Percentiles rank a stretch among this genome's conserved stretches.
These are phyloP conservation scores for Ernsta delagoae DNA, from an alignment of 2,888 invertebrate species.

Conservation along the genomic window DNA sequence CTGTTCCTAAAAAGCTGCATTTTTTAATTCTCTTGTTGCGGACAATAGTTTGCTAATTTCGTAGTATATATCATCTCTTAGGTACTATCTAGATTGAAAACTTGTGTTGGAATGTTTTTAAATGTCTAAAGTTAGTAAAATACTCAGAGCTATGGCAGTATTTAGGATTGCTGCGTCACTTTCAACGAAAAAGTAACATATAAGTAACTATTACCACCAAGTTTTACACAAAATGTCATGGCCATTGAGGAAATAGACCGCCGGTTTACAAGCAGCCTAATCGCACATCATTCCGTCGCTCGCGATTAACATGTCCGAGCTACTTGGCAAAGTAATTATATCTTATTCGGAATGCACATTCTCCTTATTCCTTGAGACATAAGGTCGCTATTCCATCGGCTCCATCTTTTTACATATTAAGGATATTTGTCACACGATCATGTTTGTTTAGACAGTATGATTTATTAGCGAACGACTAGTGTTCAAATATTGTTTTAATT, in stretches of 20 bases:
- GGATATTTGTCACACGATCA: constrained; percentile 33
- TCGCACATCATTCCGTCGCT: constrained; percentile 59
- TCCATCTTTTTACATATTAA: constrained; percentile 25
- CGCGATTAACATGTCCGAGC: constrained; percentile 67
- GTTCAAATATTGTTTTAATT: constrained; percentile 39
- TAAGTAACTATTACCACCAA: no score
- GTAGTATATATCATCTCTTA: no score
- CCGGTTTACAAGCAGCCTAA: constrained; percentile 45
- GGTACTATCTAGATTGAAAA: no score
- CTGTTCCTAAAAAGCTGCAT: no score
- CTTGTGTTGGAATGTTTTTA: no score
- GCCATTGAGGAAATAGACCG: constrained; percentile 20
- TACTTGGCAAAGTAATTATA: constrained; percentile 49
- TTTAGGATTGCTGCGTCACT: no score
- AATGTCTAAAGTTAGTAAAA: no score
- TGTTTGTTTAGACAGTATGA: constrained; percentile 37
- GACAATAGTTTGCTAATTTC: no score
- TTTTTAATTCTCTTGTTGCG: no score
- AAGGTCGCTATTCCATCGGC: constrained; percentile 5
- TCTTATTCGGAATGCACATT: constrained; percentile 41
- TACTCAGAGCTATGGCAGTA: no score
- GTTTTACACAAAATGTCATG: neutral
- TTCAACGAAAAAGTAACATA: no score
- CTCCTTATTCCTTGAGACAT: constrained; percentile 10
- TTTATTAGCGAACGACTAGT: constrained; percentile 32